Percentiles rank a stretch among this genome's conserved stretches.
Conservation (phyloP, 2,797 vertebrate genomes). For the Hozukius guyotensis region DNA sequence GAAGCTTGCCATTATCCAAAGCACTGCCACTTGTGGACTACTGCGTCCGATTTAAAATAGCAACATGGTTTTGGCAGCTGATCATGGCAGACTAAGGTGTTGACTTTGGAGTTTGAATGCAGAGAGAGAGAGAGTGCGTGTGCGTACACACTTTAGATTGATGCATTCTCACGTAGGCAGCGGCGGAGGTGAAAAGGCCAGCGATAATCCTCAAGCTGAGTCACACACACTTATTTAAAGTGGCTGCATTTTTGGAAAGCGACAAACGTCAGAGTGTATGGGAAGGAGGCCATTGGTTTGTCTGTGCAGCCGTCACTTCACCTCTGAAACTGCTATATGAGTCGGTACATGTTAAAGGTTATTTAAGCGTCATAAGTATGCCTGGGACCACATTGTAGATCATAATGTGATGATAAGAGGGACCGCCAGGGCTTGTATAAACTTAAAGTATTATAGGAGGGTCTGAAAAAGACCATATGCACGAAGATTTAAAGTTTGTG, state of each 20-base stretch:
- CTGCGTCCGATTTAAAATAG: conserved; percentile 63
- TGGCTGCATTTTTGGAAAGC: conserved; percentile 7
- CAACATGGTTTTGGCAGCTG: conserved; percentile 62
- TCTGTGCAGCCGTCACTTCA: background rate
- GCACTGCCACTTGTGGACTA: conserved; percentile 38
- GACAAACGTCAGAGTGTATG: conserved; percentile 10
- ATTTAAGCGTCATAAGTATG: background rate
- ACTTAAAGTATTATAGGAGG: background rate
- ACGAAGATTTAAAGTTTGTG: background rate
- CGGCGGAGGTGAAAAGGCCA: conserved; percentile 62
- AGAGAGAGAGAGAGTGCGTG: conserved; percentile 25
- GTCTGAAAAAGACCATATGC: background rate
- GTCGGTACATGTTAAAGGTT: background rate
- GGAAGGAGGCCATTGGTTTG: background rate
- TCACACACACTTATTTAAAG: conserved; percentile 46
- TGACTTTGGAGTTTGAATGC: conserved; percentile 65
- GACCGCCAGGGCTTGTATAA: background rate
- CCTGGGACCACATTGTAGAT: background rate
- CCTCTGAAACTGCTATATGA: background rate
- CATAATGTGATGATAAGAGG: background rate
- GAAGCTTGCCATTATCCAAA: conserved; percentile 39
- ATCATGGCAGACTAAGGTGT: conserved; percentile 57
- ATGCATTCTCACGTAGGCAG: conserved; percentile 79
- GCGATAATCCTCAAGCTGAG: conserved; percentile 60
- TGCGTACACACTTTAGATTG: conserved; percentile 31